A percentile compares a stretch with the other conserved stretches of the same genome.
phyloP scores from a whole-genome alignment of 1,140 invertebrate genomes.

The Hypsibius dujardini region DNA sequence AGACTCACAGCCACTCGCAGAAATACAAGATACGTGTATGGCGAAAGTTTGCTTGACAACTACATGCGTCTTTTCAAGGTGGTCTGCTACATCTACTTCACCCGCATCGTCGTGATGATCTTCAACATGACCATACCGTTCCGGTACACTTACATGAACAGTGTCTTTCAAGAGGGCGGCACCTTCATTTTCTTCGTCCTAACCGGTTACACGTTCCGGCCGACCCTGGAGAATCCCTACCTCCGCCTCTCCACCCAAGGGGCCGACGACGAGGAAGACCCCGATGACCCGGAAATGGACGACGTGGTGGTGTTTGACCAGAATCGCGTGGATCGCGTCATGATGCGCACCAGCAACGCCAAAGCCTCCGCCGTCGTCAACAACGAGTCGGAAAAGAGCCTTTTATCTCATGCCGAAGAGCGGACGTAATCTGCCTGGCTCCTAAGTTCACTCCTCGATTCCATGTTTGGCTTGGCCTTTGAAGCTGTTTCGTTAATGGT shows the following conservation, averaged over 20 bases:
- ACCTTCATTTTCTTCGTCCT: conserved; percentile 89
- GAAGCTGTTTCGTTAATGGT: not conserved
- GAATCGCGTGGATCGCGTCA: not conserved
- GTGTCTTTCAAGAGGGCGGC: conserved; percentile 79
- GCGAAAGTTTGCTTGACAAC: conserved; percentile 6
- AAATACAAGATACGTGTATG: not conserved
- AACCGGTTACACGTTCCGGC: conserved; percentile 91
- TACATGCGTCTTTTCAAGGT: conserved; percentile 30
- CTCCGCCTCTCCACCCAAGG: conserved; percentile 57
- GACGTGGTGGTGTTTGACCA: conserved; percentile 38
- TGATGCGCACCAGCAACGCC: not conserved
- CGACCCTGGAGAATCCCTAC: conserved; percentile 83
- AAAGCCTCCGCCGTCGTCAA: not conserved
- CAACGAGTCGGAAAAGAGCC: not conserved
- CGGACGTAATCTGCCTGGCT: not conserved
- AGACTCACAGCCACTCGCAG: too few relatives aligned
- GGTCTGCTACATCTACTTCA: conserved; percentile 92
- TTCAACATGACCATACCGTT: conserved; percentile 79
- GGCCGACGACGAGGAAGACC: conserved; percentile 42
- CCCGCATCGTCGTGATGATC: conserved; percentile 61
- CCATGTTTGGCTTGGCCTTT: not conserved
- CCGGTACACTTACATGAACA: conserved; percentile 84
- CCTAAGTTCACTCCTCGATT: not conserved
- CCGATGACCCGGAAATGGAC: conserved; percentile 47
- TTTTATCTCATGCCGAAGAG: too few relatives aligned